Evolutionary conservation across 2,113 vertebrate genomes (phyloP).

Genomic region (Xiphophorus hellerii): DNA sequence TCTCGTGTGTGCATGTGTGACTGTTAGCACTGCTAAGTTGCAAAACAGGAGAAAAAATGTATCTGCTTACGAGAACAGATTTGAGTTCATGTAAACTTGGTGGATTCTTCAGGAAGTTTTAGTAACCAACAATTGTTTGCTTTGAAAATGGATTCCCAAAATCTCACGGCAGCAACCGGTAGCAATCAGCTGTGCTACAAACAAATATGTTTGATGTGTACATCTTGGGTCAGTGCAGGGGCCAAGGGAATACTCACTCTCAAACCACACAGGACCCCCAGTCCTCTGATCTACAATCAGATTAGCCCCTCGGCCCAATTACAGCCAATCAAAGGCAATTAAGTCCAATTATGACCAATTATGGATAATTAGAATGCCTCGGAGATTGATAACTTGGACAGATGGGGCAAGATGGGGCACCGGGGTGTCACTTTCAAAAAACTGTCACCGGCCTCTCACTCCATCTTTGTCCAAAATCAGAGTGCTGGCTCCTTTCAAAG

Average conservation of each 20-base stretch:
- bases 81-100: constrained; percentile 7
- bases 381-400: constrained; percentile 71
- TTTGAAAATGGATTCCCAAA: constrained; percentile 24
- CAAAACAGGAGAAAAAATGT: constrained; percentile 30
- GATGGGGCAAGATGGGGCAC: constrained; percentile 67
- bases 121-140: constrained; percentile 28
- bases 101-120: constrained; percentile 17
- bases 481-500: constrained; percentile 63
- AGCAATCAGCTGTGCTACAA: constrained; percentile 66
- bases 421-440: constrained; percentile 65
- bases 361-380: constrained; percentile 70
- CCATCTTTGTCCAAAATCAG: constrained; percentile 57
- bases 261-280: constrained; percentile 67
- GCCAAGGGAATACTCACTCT: constrained; percentile 61
- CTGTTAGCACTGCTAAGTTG: constrained; percentile 18
- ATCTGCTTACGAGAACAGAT: constrained; percentile 18
- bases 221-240: constrained; percentile 60
- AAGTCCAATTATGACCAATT: constrained; percentile 74
- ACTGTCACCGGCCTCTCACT: constrained; percentile 31
- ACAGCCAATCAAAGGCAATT: constrained; percentile 77
- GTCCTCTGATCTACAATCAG: constrained; percentile 76
- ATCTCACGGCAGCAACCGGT: constrained; percentile 37
- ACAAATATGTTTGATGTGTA: constrained; percentile 64
- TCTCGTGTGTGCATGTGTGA: constrained; percentile 19
- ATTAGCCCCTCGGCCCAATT: constrained; percentile 71